These are phyloP conservation scores for Reticulitermes lucifugus DNA, from an alignment of 2,888 invertebrate genomes.

Conservation along the genomic window DNA sequence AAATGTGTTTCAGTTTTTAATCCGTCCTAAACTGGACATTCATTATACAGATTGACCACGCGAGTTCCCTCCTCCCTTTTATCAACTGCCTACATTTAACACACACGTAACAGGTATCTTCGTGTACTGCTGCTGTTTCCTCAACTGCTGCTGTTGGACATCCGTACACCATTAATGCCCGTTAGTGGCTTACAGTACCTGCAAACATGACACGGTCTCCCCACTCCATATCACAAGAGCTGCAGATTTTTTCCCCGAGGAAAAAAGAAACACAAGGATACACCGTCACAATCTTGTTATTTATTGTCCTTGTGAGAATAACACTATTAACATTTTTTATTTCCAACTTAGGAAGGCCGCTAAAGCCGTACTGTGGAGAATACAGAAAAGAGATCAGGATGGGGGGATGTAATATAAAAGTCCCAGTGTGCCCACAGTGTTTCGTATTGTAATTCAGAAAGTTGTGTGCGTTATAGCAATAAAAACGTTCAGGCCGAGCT, in stretches of 20 bases:
- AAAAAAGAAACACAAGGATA: background rate
- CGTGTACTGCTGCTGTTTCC: too few species aligned
- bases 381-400: constrained; percentile 17
- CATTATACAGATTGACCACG: too few species aligned
- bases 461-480: background rate
- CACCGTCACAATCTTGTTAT: constrained; percentile 27
- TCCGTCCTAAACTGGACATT: too few species aligned
- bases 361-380: background rate
- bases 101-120: too few species aligned
- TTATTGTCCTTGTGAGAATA: constrained; percentile 38
- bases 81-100: too few species aligned
- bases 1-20: too few species aligned
- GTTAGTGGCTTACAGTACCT: constrained; percentile 24
- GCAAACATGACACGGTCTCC: background rate
- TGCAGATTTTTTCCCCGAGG: background rate
- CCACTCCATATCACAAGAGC: background rate
- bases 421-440: constrained; percentile 6
- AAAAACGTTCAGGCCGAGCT: background rate
- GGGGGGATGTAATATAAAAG: constrained; percentile 19
- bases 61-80: too few species aligned
- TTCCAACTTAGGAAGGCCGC: constrained; percentile 23
- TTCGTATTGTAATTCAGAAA: constrained; percentile 35
- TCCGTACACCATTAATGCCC: background rate
- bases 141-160: background rate
- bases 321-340: constrained; percentile 41